These are phyloP conservation scores for Haplochromis vanheusdeni DNA, from an alignment of 2,113 vertebrate genomes.

Conservation along the genomic window DNA sequence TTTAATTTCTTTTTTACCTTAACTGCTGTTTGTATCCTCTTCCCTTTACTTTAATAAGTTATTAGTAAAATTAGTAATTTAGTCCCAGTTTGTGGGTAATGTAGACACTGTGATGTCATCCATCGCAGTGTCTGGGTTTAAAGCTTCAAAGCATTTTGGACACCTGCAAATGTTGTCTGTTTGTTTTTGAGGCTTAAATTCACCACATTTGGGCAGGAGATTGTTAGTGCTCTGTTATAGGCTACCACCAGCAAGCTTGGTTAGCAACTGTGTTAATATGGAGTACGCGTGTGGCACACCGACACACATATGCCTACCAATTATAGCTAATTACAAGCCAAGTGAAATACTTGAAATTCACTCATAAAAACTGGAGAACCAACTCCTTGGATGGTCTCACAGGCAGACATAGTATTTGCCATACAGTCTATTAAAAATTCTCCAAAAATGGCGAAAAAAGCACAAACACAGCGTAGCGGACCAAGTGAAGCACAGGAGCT, in stretches of 20 bases:
- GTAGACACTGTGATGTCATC: not conserved
- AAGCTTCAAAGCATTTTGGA: not conserved
- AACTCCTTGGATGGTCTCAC: not conserved
- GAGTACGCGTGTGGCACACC: not conserved
- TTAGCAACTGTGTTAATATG: not conserved
- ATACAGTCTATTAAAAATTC: not conserved
- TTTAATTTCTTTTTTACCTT: not conserved
- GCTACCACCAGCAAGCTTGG: not conserved
- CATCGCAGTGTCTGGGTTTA: not conserved
- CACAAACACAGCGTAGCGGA: not conserved
- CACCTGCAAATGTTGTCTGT: not conserved
- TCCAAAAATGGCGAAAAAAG: not conserved
- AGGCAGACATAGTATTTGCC: not conserved
- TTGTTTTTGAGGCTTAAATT: not conserved
- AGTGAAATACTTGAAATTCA: not conserved
- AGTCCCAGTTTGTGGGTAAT: not conserved
- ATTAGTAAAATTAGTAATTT: not conserved
- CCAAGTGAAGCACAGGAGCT: not conserved
- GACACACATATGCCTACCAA: not conserved
- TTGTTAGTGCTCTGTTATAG: not conserved
- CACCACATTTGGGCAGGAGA: not conserved
- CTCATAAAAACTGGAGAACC: not conserved
- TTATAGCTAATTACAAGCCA: not conserved
- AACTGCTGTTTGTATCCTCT: not conserved
- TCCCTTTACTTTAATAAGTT: not conserved